These are phyloP conservation scores for Pterocles gutturalis DNA, from an alignment of 2,113 vertebrate genomes.

Conservation along the genomic window DNA sequence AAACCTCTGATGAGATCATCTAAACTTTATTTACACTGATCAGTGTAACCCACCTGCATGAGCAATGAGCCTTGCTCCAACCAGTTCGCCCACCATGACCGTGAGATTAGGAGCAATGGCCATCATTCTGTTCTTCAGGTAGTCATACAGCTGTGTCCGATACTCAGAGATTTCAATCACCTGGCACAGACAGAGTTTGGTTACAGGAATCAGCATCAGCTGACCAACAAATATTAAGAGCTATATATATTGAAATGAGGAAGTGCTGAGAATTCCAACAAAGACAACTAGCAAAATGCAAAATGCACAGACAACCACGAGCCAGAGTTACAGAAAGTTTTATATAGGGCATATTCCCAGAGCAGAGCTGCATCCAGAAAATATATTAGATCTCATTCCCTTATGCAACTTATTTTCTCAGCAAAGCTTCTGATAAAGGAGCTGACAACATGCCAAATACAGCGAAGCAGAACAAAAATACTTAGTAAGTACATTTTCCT, in stretches of 20 bases:
- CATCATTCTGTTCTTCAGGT: constrained; percentile 98
- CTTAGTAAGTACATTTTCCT: constrained; percentile 5
- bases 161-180: constrained; percentile 97
- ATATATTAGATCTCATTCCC: not conserved
- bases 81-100: constrained; percentile 95
- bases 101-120: constrained; percentile 98
- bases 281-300: not conserved
- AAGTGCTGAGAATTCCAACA: not conserved
- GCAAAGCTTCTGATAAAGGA: constrained; percentile 4
- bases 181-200: constrained; percentile 68
- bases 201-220: not conserved
- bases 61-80: constrained; percentile 94
- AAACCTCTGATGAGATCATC: not conserved
- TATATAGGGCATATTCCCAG: not conserved
- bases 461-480: constrained; percentile 29
- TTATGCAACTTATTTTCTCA: constrained; percentile 3
- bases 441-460: constrained; percentile 19
- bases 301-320: not conserved
- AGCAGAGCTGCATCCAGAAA: not conserved
- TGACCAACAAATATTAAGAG: not conserved
- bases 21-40: not conserved
- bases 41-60: constrained; percentile 86
- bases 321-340: not conserved
- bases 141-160: constrained; percentile 94
- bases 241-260: not conserved